Conservation (phyloP, 2,113 vertebrate species). For the Pao palembangensis region DNA sequence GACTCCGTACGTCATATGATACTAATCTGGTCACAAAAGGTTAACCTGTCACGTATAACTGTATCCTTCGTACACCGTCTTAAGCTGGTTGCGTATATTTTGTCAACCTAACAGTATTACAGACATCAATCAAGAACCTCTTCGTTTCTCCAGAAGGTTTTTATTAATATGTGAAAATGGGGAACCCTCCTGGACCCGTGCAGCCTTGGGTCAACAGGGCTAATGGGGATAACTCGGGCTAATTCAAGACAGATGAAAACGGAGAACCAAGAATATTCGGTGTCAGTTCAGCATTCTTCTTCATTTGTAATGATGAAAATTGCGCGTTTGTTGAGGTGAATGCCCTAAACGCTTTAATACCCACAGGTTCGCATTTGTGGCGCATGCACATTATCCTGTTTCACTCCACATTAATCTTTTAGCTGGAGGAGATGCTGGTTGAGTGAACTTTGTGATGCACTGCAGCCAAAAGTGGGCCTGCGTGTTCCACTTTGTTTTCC, state of each 20-base stretch:
- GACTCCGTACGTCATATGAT: constrained; percentile 35
- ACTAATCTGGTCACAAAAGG: constrained; percentile 54
- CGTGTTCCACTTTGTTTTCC: constrained; percentile 66
- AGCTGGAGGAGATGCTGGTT: constrained; percentile 49
- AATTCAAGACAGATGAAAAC: constrained; percentile 69
- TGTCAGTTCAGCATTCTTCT: constrained; percentile 16
- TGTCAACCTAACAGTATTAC: constrained; percentile 3
- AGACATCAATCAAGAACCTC: constrained; percentile 25
- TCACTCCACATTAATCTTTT: constrained; percentile 68
- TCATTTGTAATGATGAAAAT: neutral
- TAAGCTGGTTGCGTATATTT: constrained; percentile 9
- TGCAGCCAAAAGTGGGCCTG: constrained; percentile 51
- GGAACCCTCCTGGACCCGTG: constrained; percentile 34
- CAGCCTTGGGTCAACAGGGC: constrained; percentile 64
- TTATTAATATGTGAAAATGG: constrained; percentile 62
- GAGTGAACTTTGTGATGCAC: constrained; percentile 63
- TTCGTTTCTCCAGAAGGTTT: constrained; percentile 59
- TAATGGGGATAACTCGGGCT: constrained; percentile 49
- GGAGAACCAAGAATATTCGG: constrained; percentile 36
- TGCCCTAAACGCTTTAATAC: constrained; percentile 20
- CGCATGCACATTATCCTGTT: constrained; percentile 50
- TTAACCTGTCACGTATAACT: constrained; percentile 32
- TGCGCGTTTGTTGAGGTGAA: constrained; percentile 16
- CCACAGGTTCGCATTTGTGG: constrained; percentile 32
- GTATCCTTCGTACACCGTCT: constrained; percentile 25